phyloP scores from a whole-genome alignment of 2,113 vertebrate genomes.

The Uria lomvia region DNA sequence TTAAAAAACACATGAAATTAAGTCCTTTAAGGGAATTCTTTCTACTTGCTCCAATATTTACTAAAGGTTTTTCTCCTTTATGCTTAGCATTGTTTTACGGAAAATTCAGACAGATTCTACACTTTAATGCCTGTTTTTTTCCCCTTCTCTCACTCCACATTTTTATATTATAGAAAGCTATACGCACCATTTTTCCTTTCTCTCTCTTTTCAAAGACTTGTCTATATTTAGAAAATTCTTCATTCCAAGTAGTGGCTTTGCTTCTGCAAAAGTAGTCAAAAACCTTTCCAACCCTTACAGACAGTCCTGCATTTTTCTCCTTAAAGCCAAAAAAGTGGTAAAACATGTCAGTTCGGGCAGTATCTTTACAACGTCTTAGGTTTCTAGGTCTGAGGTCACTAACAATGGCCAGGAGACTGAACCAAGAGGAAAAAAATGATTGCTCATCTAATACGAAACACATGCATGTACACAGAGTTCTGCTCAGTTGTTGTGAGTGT shows the following conservation, averaged over 20 bases:
- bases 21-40: neutral
- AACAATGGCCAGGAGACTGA: neutral
- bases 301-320: neutral
- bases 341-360: neutral
- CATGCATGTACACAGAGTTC: neutral
- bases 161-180: neutral
- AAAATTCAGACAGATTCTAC: neutral
- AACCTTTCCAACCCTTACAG: neutral
- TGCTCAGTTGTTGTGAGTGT: neutral
- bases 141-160: neutral
- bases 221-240: neutral
- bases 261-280: neutral
- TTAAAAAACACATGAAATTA: neutral
- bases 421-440: neutral
- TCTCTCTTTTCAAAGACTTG: neutral
- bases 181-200: neutral
- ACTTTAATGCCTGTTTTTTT: neutral
- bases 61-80: neutral
- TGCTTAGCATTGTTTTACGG: neutral
- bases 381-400: neutral
- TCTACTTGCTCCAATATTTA: neutral
- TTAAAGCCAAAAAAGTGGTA: neutral
- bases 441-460: neutral
- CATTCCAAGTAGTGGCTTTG: neutral
- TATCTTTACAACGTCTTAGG: neutral